Evolutionary conservation across 2,113 vertebrate genomes (phyloP).

Genomic region (Centropus bengalensis): DNA sequence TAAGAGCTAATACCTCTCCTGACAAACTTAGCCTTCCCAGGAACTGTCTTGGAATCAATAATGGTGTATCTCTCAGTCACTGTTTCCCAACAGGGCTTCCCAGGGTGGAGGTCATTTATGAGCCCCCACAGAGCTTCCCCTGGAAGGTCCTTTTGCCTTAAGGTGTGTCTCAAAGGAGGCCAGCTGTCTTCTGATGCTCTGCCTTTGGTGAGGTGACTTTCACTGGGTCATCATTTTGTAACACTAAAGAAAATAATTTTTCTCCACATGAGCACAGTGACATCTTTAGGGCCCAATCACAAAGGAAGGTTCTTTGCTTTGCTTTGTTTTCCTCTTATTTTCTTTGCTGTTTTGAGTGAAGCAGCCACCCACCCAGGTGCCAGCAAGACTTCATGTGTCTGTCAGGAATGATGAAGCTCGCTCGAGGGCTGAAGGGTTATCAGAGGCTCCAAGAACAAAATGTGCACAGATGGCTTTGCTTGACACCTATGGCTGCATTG

Average conservation of each 20-base stretch:
- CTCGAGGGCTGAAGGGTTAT: neutral
- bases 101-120: neutral
- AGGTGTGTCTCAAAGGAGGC: neutral
- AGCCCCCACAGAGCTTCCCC: neutral
- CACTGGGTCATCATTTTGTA: neutral
- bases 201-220: neutral
- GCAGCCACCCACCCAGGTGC: neutral
- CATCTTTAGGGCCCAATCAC: accelerated
- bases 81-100: neutral
- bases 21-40: neutral
- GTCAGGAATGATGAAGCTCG: neutral
- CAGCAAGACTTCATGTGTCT: accelerated
- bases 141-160: neutral
- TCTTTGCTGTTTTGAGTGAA: neutral
- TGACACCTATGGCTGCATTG: neutral
- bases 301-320: neutral
- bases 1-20: neutral
- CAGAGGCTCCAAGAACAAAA: neutral
- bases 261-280: neutral
- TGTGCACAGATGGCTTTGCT: neutral
- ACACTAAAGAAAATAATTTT: neutral
- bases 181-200: neutral
- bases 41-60: neutral
- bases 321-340: neutral
- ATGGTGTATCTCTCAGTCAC: neutral